Evolutionary conservation across 2,113 vertebrate genomes (phyloP).

Genomic region (Pterocles orientalis): DNA sequence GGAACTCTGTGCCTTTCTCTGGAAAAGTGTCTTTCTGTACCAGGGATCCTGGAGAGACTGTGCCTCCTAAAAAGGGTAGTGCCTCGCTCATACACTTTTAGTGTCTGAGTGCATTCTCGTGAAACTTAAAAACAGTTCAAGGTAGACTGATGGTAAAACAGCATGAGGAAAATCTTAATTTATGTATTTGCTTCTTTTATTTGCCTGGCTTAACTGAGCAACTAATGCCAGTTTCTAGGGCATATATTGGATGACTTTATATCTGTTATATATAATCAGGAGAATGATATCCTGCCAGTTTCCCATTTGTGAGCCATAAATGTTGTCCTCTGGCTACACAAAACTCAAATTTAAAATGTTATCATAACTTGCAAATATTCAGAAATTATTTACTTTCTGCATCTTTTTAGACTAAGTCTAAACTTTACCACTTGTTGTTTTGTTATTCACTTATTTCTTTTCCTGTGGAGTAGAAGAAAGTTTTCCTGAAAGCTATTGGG

Average conservation of each 20-base stretch:
- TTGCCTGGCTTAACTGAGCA: neutral
- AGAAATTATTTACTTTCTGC: neutral
- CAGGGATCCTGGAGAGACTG: neutral
- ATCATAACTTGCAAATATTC: constrained; percentile 12
- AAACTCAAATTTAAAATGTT: neutral
- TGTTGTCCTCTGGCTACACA: neutral
- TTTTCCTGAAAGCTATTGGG: neutral
- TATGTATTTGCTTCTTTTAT: neutral
- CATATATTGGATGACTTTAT: neutral
- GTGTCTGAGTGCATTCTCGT: neutral
- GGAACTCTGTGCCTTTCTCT: neutral
- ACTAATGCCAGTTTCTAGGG: neutral
- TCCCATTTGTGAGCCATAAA: neutral
- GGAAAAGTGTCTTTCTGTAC: neutral
- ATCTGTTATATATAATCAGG: neutral
- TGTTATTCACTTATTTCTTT: constrained; percentile 5
- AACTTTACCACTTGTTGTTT: neutral
- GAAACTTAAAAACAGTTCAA: neutral
- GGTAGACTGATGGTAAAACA: neutral
- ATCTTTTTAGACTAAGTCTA: neutral
- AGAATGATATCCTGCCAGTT: neutral
- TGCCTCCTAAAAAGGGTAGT: neutral
- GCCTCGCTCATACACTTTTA: neutral
- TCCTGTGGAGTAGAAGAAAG: neutral
- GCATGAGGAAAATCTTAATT: neutral